Base-by-base conservation (phyloP, 1,140 invertebrate species). In the Bombus sibiricus region DNA sequence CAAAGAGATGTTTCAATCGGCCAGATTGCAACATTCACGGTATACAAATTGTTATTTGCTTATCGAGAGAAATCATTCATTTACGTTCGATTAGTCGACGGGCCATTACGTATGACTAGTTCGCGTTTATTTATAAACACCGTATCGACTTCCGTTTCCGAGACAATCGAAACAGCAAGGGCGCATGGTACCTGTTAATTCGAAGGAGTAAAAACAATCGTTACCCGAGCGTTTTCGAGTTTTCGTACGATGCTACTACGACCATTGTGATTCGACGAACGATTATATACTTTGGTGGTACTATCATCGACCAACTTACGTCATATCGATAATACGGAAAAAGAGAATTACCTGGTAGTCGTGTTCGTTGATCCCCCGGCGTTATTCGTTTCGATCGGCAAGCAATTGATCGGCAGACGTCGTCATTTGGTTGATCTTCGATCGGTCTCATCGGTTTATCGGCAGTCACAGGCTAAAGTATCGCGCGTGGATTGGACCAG, bases 401-500 rank as follows among this genome's bases (percentile, higher is more conserved):
- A 37, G 5, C 22, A 43, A n/a, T 72, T n/a, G 25, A 8, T 76
- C 22, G 32, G 6, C 15, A 6, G 64, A 32, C 1, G 34, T 82
- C 43, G 41, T 78, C 66, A 43, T 57, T 72, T 5, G 57, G 43
- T 73, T 32, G 83, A 81, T 80, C 41, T 59, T 72, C 6, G 68
- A 74, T 81, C 69, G 64, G 28, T 64, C 53, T 47, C 64, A 57
- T 83, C 66, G 74, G 8, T 22, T 28, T 41, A 53, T 72, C 77
- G 28, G 69, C 57, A 53, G 78, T 74, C 84, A 81, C 84, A 85
- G 84, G 83, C 43, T 39, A 28, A 43, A 15, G 34, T 53, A 53
- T 66, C 68, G 77, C 81, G 83, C 69, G 77, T 81, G 83, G 59
- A 81, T 81, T 59, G 68, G 37, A n/a, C 18, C 82, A 71, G 12